phyloP scores from a whole-genome alignment of 2,113 vertebrate species.

The Lucifuga dentata region DNA sequence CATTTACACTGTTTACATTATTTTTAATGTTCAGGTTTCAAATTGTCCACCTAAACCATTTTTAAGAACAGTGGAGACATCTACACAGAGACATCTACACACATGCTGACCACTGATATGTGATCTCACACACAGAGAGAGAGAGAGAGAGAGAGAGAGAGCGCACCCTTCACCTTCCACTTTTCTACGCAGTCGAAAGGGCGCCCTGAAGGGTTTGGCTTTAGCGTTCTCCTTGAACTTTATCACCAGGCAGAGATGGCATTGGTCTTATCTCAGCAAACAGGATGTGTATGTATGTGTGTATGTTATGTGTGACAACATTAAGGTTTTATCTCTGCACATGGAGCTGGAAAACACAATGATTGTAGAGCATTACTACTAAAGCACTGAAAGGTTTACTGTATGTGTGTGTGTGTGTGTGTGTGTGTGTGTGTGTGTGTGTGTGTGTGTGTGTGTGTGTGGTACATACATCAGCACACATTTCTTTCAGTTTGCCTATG shows the following conservation, averaged over 20 bases:
- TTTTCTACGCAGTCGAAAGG: slow-evolving; percentile 47
- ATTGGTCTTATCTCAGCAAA: slow-evolving; percentile 69
- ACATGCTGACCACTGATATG: too few relatives aligned
- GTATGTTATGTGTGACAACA: slow-evolving; percentile 54
- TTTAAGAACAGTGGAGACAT: not conserved
- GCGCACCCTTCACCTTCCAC: not conserved
- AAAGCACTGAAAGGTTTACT: slow-evolving; percentile 45
- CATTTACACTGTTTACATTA: too few relatives aligned
- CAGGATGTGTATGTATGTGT: slow-evolving; percentile 22
- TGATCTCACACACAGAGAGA: not conserved
- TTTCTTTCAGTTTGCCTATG: slow-evolving; percentile 22
- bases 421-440: slow-evolving; percentile 12
- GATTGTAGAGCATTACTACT: slow-evolving; percentile 64
- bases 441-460: not conserved
- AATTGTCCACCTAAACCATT: too few relatives aligned
- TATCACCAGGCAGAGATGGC: slow-evolving; percentile 62
- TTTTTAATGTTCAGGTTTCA: too few relatives aligned
- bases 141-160: slow-evolving; percentile 1
- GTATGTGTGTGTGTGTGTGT: slow-evolving; percentile 14
- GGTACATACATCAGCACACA: slow-evolving; percentile 10
- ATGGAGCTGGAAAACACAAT: slow-evolving; percentile 50
- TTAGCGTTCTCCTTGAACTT: slow-evolving; percentile 71
- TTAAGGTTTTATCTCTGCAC: slow-evolving; percentile 65
- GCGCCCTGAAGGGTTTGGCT: slow-evolving; percentile 47
- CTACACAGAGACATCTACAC: not conserved